Evolutionary conservation across 1,140 invertebrate genomes (phyloP).

Genomic region (Rhopalosiphum padi): DNA sequence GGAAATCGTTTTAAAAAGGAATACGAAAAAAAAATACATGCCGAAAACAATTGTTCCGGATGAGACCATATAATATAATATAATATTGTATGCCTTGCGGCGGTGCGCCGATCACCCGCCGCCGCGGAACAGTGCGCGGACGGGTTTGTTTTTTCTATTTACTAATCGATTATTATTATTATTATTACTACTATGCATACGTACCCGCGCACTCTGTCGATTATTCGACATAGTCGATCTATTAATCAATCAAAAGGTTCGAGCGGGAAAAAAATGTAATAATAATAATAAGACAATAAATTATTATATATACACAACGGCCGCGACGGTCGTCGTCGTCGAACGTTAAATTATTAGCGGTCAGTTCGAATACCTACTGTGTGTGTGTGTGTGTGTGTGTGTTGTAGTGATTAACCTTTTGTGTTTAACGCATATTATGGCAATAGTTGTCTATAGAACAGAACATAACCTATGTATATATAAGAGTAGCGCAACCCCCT

Average conservation of each 20-base stretch:
- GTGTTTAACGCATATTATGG: constrained; percentile 18
- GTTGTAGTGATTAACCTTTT: constrained; percentile 6
- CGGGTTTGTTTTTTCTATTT: constrained; percentile 19
- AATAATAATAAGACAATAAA: not conserved
- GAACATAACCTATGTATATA: not conserved
- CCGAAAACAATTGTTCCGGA: not conserved
- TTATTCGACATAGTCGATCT: not conserved
- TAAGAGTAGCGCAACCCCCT: not conserved
- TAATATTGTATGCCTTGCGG: not conserved
- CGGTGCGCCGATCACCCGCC: not conserved
- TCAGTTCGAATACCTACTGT: not conserved
- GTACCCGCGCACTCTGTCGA: not conserved
- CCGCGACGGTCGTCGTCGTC: not conserved
- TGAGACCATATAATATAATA: not conserved
- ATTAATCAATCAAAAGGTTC: constrained; percentile 26
- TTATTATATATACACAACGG: not conserved
- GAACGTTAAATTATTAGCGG: constrained; percentile 32
- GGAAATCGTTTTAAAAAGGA: not conserved
- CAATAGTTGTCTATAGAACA: not conserved
- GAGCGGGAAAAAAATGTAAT: not conserved
- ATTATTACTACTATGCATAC: not conserved
- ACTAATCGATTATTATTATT: constrained; percentile 15
- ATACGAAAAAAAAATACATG: not conserved
- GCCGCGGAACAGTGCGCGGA: not conserved
- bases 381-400: not conserved